A percentile compares a stretch with the other conserved stretches of the same genome.
phyloP scores from a whole-genome alignment of 1,140 invertebrate species.

The Drosophila virilis region DNA sequence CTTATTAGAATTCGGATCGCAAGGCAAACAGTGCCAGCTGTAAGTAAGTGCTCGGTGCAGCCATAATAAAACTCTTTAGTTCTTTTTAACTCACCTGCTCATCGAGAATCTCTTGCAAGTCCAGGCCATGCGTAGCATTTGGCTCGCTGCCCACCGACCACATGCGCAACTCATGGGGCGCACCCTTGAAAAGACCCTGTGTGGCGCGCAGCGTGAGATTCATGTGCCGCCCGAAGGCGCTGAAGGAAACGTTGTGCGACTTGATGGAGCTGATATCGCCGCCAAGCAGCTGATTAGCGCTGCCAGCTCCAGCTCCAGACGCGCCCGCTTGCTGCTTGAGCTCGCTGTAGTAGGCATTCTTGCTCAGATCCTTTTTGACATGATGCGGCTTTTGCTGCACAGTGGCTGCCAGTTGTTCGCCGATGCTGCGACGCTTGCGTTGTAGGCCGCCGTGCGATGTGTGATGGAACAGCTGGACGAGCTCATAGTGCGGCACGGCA shows the following conservation, averaged over 20 bases:
- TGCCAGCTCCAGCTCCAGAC: constrained; percentile 9
- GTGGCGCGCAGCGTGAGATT: constrained; percentile 90
- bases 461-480: constrained; percentile 86
- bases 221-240: constrained; percentile 90
- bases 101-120: constrained; percentile 88
- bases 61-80: too few species aligned
- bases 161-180: constrained; percentile 88
- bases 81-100: constrained; percentile 66
- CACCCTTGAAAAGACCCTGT: constrained; percentile 88
- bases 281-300: constrained; percentile 47
- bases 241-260: constrained; percentile 89
- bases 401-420: constrained; percentile 35
- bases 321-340: constrained; percentile 63
- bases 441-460: constrained; percentile 67
- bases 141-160: constrained; percentile 89
- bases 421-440: constrained; percentile 79
- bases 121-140: constrained; percentile 89
- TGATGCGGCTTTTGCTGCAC: constrained; percentile 57
- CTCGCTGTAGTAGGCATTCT: constrained; percentile 81
- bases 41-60: too few species aligned
- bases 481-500: constrained; percentile 87
- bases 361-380: constrained; percentile 84
- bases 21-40: too few species aligned
- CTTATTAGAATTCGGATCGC: background rate
- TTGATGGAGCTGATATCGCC: constrained; percentile 84